These are phyloP conservation scores for Eudorcas thomsonii DNA, from an alignment of 2,113 vertebrate genomes.

Conservation along the genomic window DNA sequence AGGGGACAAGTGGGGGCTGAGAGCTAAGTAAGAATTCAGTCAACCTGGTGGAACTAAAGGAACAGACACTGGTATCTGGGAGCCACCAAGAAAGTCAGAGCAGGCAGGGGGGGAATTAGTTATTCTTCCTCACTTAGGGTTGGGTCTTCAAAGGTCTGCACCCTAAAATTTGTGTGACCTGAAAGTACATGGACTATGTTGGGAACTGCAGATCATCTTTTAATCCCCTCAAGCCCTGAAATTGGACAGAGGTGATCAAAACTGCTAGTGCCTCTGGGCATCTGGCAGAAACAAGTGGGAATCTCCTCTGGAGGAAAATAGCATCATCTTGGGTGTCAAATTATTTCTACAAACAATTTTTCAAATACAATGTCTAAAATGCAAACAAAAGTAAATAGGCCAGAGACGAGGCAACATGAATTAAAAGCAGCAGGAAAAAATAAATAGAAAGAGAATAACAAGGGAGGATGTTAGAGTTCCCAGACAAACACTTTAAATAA, in stretches of 20 bases:
- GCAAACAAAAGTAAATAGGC: slow-evolving; percentile 9
- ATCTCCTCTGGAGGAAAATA: neutral
- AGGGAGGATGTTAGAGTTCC: neutral
- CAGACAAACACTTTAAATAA: slow-evolving; percentile 22
- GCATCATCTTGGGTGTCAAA: neutral
- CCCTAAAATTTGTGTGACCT: neutral
- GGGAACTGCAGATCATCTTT: neutral
- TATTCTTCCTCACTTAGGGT: neutral
- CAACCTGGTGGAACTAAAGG: neutral
- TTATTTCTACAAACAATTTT: slow-evolving; percentile 22
- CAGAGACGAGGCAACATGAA: neutral
- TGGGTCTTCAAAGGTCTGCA: neutral
- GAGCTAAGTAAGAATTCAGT: neutral
- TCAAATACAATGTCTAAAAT: neutral
- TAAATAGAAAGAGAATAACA: neutral
- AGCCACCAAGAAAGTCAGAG: neutral
- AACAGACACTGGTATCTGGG: neutral
- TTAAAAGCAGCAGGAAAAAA: neutral
- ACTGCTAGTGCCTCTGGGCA: neutral
- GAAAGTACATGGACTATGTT: neutral
- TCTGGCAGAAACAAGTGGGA: slow-evolving; percentile 21
- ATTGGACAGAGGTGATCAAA: neutral
- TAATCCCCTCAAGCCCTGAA: neutral
- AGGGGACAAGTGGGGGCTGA: neutral
- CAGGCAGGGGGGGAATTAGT: fast-evolving